Conservation (phyloP, 1,140 invertebrate genomes). For the Meloidogyne floridensis region DNA sequence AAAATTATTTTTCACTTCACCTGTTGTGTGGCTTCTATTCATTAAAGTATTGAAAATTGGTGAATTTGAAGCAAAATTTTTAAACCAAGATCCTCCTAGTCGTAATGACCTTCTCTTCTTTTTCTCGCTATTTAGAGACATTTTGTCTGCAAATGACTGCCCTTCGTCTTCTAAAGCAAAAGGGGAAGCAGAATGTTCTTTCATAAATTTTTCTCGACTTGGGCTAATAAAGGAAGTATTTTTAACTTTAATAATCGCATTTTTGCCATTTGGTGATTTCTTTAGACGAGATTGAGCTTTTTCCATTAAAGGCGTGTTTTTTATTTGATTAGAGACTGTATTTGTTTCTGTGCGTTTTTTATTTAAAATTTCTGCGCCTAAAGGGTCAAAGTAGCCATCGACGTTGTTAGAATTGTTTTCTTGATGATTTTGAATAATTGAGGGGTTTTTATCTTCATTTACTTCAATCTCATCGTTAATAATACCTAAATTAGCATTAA, state of each 20-base stretch:
- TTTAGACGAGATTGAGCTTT: not conserved
- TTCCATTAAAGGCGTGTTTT: not conserved
- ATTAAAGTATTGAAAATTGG: slow-evolving; percentile 56
- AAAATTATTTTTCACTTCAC: slow-evolving; percentile 24
- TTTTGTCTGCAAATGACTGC: slow-evolving; percentile 21
- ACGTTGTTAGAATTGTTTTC: not conserved
- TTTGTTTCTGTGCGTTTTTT: not conserved
- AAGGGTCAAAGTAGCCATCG: slow-evolving; percentile 11
- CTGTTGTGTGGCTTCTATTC: slow-evolving; percentile 51
- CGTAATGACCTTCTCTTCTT: slow-evolving; percentile 28
- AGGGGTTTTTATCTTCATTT: not conserved
- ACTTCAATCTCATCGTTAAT: not conserved
- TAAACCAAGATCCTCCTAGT: slow-evolving; percentile 54
- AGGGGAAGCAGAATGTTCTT: slow-evolving; percentile 51
- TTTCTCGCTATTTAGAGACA: slow-evolving; percentile 29
- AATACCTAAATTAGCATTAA: not conserved
- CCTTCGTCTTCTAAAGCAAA: slow-evolving; percentile 44
- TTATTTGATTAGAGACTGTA: not conserved
- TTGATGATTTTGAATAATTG: not conserved
- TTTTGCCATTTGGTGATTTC: not conserved
- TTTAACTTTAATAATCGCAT: not conserved
- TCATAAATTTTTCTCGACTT: slow-evolving; percentile 55
- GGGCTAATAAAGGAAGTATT: slow-evolving; percentile 50
- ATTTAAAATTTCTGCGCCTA: not conserved
- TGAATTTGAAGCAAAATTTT: slow-evolving; percentile 48